Evolutionary conservation across 1,140 invertebrate species (phyloP).

Genomic region (Stegodyphus dumicola): DNA sequence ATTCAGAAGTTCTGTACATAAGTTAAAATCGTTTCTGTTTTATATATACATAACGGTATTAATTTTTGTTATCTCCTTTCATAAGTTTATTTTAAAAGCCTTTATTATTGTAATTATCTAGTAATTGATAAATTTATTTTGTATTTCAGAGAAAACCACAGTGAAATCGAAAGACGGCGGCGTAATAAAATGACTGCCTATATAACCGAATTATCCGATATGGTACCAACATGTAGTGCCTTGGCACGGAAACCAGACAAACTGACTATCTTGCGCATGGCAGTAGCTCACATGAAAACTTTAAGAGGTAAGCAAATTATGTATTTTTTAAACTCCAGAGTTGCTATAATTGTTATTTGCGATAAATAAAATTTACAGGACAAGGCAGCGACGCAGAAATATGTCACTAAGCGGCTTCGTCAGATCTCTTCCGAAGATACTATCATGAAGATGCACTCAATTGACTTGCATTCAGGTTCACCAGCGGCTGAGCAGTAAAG

Average conservation of each 20-base stretch:
- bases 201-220: slow-evolving; percentile 99
- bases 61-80: background rate
- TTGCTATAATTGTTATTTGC: no score
- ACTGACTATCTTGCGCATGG: slow-evolving; percentile 98
- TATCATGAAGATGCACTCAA: no score
- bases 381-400: no score
- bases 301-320: slow-evolving; percentile 78
- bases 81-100: background rate
- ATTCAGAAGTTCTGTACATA: no score
- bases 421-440: no score
- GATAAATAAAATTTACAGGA: no score
- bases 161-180: slow-evolving; percentile 97
- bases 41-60: background rate
- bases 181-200: slow-evolving; percentile 99
- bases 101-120: no score
- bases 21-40: background rate
- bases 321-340: background rate
- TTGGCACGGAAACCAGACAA: slow-evolving; percentile 98
- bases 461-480: no score
- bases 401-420: no score
- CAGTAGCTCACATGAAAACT: slow-evolving; percentile 99
- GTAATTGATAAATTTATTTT: background rate
- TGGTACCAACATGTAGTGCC: slow-evolving; percentile 98
- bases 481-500: no score
- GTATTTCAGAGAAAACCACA: slow-evolving; percentile 87